Base-by-base conservation (phyloP, 2,113 vertebrate genomes). In the Archilochus colubris region DNA sequence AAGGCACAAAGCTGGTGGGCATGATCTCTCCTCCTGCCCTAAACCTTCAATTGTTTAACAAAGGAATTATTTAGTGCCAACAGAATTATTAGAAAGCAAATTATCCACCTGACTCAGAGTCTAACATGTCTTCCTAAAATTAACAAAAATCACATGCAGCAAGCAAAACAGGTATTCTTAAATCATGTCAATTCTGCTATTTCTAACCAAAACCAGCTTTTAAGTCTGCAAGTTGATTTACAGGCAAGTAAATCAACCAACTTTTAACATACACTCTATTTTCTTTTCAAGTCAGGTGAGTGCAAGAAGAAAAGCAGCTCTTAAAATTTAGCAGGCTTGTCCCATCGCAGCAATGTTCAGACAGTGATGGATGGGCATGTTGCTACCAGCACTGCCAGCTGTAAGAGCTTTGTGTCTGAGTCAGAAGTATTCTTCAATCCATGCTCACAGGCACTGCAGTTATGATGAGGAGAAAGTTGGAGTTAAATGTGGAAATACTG, bases 361-460 rank as follows among this genome's bases (percentile, higher is more conserved):
- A 33, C 80, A 80, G 58, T 1, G 10, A 63, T 6, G 6, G 55
- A 36, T 27, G 1, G 2, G 23, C n/a, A 44, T 7, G 17, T 51
- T 30, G 51, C 63, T 66, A 48, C 57, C 51, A 75, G 46, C 54
- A 57, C 0, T 62, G 43, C 57, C 68, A 68, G 77, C 62, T 18
- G 51, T 0, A 0, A 76, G 64, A 59, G 25, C 55, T 69, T 66
- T 73, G 33, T 72, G 61, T 31, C 62, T 4, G 19, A 44, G 30
- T 73, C 58, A 89, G 53, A 50, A 85, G 30, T 13, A 23, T 4
- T 44, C 12, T 61, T 17, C 3, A 11, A 4, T 12, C 28, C 10
- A 21, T 0, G 1, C 43, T 43, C 48, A 59, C 0, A 48, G n/a
- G 44, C 67, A 76, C 0, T 23, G 28, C 9, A 27, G 44, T 89